Evolutionary conservation across 2,113 vertebrate genomes (phyloP), one percentile per base, ranked within the genome.

Genomic region (Tonatia bakeri): DNA sequence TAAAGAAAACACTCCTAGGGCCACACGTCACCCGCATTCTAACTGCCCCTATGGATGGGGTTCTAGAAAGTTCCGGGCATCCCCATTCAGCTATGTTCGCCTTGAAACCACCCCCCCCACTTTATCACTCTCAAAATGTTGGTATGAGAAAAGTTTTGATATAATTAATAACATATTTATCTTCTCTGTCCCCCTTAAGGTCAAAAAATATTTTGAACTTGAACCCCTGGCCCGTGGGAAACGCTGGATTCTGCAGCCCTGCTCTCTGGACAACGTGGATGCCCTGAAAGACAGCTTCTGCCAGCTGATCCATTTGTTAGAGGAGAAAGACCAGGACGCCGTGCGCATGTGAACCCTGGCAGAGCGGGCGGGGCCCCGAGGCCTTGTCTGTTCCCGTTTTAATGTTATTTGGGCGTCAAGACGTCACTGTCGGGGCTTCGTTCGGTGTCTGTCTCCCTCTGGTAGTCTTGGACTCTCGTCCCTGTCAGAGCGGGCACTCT

Each of bases 181-280:
- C 94, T 1, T 90, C 65, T 72, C 94, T 90, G 75, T 72, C 77
- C 89, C 91, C 64, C 94, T 90, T n/a, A 94, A 99, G 99, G 99
- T 99, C 86, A 99, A 99, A 98, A 99, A 99, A 96, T 99, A 99
- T 97, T 99, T 99, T 97, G 99, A 99, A 98, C 99, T 99, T 98
- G 99, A 99, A 98, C 99, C 99, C 7, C 99, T 99, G 98, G 99
- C 99, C 79, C 98, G 99, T 91, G 99, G 99, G 88, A 99, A 99
- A 96, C 99, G 99, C 96, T 99, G 99, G 99, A 99, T 99, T 97
- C 99, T 99, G 96, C 99, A 99, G 80, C 99, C 99, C 72, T 99
- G 99, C 97, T 98, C 99, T 33, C 97, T 99, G 94, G 99, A 99
- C 97, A 98, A 99, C 98, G 98, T 99, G 98, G 99, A 99, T 31